A percentile compares a stretch with the other conserved stretches of the same genome.
Conservation (phyloP, 2,888 invertebrate genomes). For the Eupeodes latifasciatus region DNA sequence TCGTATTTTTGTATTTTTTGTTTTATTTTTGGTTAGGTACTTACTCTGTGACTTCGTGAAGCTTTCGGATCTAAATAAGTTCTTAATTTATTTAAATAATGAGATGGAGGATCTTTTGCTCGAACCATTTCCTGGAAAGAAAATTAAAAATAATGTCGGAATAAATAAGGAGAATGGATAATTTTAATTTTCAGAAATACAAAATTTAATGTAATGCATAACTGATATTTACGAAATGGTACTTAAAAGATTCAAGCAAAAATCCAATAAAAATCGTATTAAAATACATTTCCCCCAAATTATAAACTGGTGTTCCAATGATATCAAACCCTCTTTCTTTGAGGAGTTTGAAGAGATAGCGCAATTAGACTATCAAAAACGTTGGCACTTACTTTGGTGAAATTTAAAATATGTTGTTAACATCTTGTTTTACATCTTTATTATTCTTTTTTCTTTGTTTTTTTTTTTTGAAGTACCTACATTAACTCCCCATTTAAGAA, state of each 20-base stretch:
- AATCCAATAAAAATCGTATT: not conserved
- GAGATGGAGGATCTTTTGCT: slow-evolving; percentile 98
- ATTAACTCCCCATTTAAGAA: slow-evolving; percentile 13
- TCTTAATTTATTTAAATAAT: slow-evolving; percentile 97
- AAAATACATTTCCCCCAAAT: not conserved
- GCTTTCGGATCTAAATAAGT: slow-evolving; percentile 98
- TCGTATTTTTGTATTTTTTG: not conserved
- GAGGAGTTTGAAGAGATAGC: not conserved
- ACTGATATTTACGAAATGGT: too few species aligned
- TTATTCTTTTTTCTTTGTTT: not conserved
- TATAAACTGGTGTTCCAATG: too few species aligned
- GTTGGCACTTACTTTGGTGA: slow-evolving; percentile 16
- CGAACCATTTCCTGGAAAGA: slow-evolving; percentile 95
- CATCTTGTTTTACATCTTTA: not conserved
- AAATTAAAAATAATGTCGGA: slow-evolving; percentile 52
- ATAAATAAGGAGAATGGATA: not conserved
- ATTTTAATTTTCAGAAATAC: too few species aligned
- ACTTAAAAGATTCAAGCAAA: too few species aligned
- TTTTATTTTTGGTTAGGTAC: slow-evolving; percentile 81
- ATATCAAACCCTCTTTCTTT: not conserved
- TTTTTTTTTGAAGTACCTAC: not conserved
- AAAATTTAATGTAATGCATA: too few species aligned
- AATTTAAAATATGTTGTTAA: not conserved
- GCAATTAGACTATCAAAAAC: slow-evolving; percentile 9
- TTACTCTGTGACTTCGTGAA: slow-evolving; percentile 96